A percentile compares a stretch with the other conserved stretches of the same genome.
Evolutionary conservation across 2,888 invertebrate genomes (phyloP).

Genomic region (Sarcophaga caerulescens): DNA sequence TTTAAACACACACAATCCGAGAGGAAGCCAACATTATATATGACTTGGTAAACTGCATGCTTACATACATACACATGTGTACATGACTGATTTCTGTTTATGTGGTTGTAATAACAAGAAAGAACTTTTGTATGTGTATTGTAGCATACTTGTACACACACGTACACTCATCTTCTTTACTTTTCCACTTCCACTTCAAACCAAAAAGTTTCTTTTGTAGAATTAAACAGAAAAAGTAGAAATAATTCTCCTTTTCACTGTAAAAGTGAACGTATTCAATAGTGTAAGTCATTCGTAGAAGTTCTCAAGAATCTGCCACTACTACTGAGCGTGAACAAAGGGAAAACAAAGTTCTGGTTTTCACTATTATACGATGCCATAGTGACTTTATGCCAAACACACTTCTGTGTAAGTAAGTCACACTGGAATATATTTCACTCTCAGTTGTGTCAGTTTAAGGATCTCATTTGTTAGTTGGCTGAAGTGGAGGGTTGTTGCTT

Average conservation of each 20-base stretch:
- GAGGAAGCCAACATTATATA: no score
- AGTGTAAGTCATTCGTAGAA: conserved; percentile 1
- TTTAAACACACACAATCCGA: no score
- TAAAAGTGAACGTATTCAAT: neutral
- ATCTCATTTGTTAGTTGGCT: neutral
- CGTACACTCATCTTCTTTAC: neutral
- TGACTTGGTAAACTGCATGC: no score
- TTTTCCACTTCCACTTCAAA: neutral
- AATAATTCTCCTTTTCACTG: neutral
- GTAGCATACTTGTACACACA: conserved; percentile 4
- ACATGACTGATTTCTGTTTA: neutral
- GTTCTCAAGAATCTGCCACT: neutral
- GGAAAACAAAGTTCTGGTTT: neutral
- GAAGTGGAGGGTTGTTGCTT: neutral
- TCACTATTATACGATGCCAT: neutral
- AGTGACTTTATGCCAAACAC: neutral
- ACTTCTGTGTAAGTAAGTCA: neutral
- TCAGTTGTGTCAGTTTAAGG: neutral
- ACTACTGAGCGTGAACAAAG: neutral
- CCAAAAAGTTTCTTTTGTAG: conserved; percentile 7
- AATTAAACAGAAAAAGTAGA: neutral
- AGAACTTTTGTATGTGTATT: neutral
- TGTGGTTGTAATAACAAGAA: neutral
- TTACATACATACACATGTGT: no score
- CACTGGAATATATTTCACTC: neutral